Base-by-base conservation (phyloP, 2,888 invertebrate genomes). In the Pseudococcus jackbeardsleyi region DNA sequence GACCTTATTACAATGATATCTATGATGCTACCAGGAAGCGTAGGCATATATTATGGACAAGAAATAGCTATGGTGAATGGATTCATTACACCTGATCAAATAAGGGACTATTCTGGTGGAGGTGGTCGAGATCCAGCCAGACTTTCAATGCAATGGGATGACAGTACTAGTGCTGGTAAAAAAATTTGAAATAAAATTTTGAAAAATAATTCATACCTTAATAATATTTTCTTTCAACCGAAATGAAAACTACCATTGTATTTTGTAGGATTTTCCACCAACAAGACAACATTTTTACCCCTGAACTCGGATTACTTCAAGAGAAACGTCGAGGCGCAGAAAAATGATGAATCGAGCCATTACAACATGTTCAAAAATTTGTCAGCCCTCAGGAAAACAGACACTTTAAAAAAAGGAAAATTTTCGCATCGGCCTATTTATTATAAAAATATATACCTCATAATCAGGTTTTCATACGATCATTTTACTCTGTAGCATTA, bases 151-250 rank as follows among this genome's bases (percentile, higher is more conserved):
- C 84, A 46, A 12, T 84, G 84, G 84, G 84, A 84, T 19, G 50
- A 84, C 6, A n/a, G 42, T 15, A n/a, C n/a, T 17, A 84, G 46
- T 84, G 84, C 84, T n/a, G 84, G 84, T 84, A 46, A 48, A 19
- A 3, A 26, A 59, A 5, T 42, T 3, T 42, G 8, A 42, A n/a
- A n/a, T n/a, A n/a, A n/a, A n/a, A n/a, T n/a, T 33, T 33, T 33
- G 26, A 33, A 33, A 33, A 42, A 42, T 42, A 3, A 42, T 42
- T 42, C 42, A 42, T 5, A 9, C 9, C 3, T 42, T 5, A 42
- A 0, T 5, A 42, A 42, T 42, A 8, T 3, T 42, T 42, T 42
- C 6, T 9, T 42, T 42, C 42, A 33, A 33, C 26, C 26, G n/a
- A 33, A 33, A 33, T 8, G 7, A 42, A 5, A 42, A 11, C 4